These are phyloP conservation scores for Anabas testudineus DNA, from an alignment of 2,797 vertebrate species.

Conservation along the genomic window DNA sequence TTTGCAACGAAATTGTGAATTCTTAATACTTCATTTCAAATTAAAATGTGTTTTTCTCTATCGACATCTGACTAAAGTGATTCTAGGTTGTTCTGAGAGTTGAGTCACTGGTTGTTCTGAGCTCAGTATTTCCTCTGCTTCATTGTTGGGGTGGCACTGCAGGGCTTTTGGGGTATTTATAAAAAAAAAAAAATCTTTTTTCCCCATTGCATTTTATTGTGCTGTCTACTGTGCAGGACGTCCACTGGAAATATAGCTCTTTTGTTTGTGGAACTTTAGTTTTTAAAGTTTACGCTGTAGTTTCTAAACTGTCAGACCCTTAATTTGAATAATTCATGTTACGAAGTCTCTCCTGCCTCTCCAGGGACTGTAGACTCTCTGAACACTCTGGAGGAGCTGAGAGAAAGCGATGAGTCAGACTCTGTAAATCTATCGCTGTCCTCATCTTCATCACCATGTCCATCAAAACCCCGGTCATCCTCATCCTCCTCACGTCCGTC, in stretches of 20 bases:
- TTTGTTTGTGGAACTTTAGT: too few relatives aligned
- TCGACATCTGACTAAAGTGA: neutral
- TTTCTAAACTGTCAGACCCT: neutral
- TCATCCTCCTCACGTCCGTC: constrained; percentile 37
- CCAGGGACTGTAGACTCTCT: constrained; percentile 31
- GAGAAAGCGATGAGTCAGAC: constrained; percentile 43
- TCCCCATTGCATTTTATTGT: neutral
- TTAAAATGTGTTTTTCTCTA: neutral
- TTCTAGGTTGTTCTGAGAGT: neutral
- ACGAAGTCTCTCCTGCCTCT: constrained; percentile 34
- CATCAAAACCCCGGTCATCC: constrained; percentile 6
- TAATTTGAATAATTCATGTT: neutral
- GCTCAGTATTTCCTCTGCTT: neutral
- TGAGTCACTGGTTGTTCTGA: neutral
- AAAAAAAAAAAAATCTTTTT: too few relatives aligned
- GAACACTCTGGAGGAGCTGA: constrained; percentile 39
- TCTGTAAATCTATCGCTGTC: constrained; percentile 23
- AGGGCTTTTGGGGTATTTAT: neutral
- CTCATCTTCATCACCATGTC: constrained; percentile 30
- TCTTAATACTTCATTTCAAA: neutral
- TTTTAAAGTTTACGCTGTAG: neutral
- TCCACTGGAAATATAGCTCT: neutral
- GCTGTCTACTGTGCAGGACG: neutral
- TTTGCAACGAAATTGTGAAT: constrained; percentile 44
- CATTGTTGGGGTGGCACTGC: neutral